Conservation (phyloP, 2,113 vertebrate species). For the Perca flavescens region DNA sequence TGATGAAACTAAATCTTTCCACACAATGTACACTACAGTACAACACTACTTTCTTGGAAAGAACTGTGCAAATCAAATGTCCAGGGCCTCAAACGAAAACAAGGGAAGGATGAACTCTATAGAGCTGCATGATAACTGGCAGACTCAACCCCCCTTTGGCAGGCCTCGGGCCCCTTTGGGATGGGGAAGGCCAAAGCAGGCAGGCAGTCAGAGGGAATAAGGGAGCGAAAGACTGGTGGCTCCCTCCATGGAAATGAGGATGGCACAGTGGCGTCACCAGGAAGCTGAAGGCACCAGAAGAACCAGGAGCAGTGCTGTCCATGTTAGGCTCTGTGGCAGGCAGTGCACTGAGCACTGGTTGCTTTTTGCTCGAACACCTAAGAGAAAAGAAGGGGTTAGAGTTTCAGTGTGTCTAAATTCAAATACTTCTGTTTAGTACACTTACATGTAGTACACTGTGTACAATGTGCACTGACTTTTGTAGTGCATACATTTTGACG, state of each 20-base stretch:
- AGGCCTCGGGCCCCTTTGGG: conserved; percentile 61
- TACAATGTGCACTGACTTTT: too few relatives aligned
- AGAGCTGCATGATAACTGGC: conserved; percentile 49
- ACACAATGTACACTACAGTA: conserved; percentile 79
- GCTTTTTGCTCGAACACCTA: conserved; percentile 94
- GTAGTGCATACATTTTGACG: too few relatives aligned
- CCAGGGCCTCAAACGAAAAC: conserved; percentile 32
- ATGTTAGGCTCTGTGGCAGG: conserved; percentile 80
- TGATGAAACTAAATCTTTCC: conserved; percentile 72
- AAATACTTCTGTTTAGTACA: too few relatives aligned
- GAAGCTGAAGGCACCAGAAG: conserved; percentile 89
- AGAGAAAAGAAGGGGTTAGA: conserved; percentile 6
- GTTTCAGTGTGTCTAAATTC: not conserved
- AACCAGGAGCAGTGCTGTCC: conserved; percentile 88
- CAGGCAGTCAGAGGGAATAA: conserved; percentile 71
- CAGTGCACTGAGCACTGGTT: conserved; percentile 86
- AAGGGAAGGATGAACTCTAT: conserved; percentile 27
- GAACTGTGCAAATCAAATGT: conserved; percentile 54
- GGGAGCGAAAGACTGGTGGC: conserved; percentile 61
- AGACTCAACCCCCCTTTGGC: conserved; percentile 65
- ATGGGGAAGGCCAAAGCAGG: conserved; percentile 74
- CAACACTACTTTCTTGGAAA: conserved; percentile 69
- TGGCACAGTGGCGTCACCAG: conserved; percentile 86
- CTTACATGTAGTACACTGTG: too few relatives aligned
- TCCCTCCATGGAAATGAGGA: conserved; percentile 53